phyloP scores from a whole-genome alignment of 2,888 invertebrate species.

The Eupithecia vulgata region DNA sequence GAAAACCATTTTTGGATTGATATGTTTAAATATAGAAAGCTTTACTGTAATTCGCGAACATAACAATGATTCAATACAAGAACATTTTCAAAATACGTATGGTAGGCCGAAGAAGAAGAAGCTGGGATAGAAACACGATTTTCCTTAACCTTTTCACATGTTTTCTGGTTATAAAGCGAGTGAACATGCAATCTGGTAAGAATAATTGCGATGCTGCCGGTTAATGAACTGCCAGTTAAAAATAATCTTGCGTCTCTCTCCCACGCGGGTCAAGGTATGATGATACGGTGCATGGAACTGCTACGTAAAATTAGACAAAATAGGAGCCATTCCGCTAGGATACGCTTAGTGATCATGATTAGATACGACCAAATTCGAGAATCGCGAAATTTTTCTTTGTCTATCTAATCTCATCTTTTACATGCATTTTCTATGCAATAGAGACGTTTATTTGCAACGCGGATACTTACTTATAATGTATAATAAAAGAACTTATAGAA shows the following conservation, averaged over 20 bases:
- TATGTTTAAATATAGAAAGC: background rate
- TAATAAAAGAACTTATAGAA: too few species aligned
- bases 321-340: constrained; percentile 26
- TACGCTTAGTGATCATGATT: constrained; percentile 23
- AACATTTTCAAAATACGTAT: background rate
- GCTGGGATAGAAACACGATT: background rate
- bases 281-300: constrained; percentile 47
- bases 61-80: background rate
- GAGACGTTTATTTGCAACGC: background rate
- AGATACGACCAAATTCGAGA: background rate
- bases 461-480: too few species aligned
- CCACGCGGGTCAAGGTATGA: constrained; percentile 72
- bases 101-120: background rate
- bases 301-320: constrained; percentile 37
- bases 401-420: too few species aligned
- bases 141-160: constrained; percentile 38
- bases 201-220: constrained; percentile 56
- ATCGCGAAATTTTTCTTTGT: too few species aligned
- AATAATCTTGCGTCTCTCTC: constrained; percentile 66
- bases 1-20: background rate
- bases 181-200: constrained; percentile 54
- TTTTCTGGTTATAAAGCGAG: constrained; percentile 44
- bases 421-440: background rate
- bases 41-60: background rate
- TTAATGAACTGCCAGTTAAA: constrained; percentile 70